A percentile compares a stretch with the other conserved stretches of the same genome.
Conservation (phyloP, 1,140 invertebrate species). For the Pseudomyrmex dendroicus region DNA sequence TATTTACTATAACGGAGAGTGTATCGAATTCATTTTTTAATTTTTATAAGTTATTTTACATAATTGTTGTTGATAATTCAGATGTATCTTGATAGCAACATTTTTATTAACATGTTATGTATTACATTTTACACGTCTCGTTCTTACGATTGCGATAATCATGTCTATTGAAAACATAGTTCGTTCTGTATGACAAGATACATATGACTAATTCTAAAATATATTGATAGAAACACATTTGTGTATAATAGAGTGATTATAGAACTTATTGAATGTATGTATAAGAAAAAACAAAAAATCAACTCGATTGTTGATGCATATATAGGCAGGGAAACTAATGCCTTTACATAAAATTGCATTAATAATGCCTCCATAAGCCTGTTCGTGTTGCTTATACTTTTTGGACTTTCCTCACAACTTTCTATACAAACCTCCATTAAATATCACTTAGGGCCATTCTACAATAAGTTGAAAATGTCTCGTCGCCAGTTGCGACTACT, state of each 20-base stretch:
- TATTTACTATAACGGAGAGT: neutral
- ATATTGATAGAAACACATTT: slow-evolving; percentile 22
- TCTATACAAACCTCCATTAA: too few species aligned
- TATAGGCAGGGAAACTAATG: too few species aligned
- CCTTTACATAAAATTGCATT: too few species aligned
- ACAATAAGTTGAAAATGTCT: too few species aligned
- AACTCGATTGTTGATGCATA: slow-evolving; percentile 9
- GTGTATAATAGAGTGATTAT: neutral
- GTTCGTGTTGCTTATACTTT: too few species aligned
- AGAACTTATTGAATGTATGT: slow-evolving; percentile 6
- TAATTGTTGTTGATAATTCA: too few species aligned
- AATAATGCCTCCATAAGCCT: too few species aligned
- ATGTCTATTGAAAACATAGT: neutral
- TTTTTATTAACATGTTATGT: slow-evolving; percentile 16
- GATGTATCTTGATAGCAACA: neutral
- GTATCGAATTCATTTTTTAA: neutral
- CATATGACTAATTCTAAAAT: neutral
- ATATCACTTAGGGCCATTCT: too few species aligned
- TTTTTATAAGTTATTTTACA: slow-evolving; percentile 5
- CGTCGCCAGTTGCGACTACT: too few species aligned
- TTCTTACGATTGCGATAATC: neutral
- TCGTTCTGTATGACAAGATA: slow-evolving; percentile 1
- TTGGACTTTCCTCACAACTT: too few species aligned
- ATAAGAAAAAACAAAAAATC: neutral
- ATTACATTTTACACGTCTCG: neutral